These are phyloP conservation scores for Sesia apiformis DNA, from an alignment of 2,888 invertebrate genomes.

Conservation along the genomic window DNA sequence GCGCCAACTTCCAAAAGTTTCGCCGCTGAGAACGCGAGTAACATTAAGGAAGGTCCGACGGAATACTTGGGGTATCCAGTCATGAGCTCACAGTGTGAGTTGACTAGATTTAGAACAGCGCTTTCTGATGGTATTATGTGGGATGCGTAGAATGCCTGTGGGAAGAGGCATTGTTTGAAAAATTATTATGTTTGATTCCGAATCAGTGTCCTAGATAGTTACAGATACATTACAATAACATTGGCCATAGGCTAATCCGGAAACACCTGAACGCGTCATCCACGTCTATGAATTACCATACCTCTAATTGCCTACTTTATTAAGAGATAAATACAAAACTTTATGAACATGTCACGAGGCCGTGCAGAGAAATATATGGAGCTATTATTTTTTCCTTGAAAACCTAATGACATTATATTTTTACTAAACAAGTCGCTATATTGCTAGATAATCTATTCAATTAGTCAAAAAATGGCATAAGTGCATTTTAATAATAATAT, in stretches of 20 bases:
- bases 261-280: too few species aligned
- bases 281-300: too few species aligned
- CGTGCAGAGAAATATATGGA: too few species aligned
- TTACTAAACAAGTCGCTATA: too few species aligned
- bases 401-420: too few species aligned
- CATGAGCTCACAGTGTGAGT: constrained; percentile 59
- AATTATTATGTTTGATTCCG: neutral
- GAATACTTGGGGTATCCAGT: constrained; percentile 53
- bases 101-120: constrained; percentile 83
- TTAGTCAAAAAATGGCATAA: neutral
- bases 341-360: too few species aligned
- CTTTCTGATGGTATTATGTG: constrained; percentile 90
- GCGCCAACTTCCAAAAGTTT: constrained; percentile 59
- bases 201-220: neutral
- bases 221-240: too few species aligned
- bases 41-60: constrained; percentile 54
- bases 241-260: too few species aligned
- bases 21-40: constrained; percentile 58
- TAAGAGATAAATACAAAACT: too few species aligned
- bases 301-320: too few species aligned
- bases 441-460: too few species aligned
- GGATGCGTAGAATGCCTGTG: constrained; percentile 80
- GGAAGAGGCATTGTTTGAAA: constrained; percentile 9
- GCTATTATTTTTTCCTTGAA: too few species aligned
- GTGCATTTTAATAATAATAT: neutral